Evolutionary conservation across 2,797 vertebrate species (phyloP), one percentile per base, ranked within the genome.

Genomic region (Pseudotriccus pelzelni): DNA sequence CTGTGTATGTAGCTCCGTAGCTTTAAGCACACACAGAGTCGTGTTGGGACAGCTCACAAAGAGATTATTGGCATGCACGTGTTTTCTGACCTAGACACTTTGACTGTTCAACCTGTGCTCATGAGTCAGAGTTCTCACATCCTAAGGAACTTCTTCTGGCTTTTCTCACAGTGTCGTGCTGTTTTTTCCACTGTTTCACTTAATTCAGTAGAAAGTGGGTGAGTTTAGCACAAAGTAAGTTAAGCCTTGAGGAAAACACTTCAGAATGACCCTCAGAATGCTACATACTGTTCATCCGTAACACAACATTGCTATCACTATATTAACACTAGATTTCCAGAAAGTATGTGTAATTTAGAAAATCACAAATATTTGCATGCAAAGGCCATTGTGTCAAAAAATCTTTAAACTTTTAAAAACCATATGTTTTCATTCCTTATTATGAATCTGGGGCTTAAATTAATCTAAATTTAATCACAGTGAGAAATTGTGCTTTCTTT

Each of bases 291-390:
- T 47, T 77, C 46, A 44, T 24, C 32, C 56, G 32, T 34, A 67
- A 68, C 7, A 66, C 9, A 77, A 44, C 68, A 28, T 59, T 55
- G 21, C n/a, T 69, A n/a, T 70, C 27, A 18, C 14, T 52, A 3
- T 15, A 44, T 44, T 63, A 59, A 41, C 25, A 28, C 5, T 43
- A 67, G n/a, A 7, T 6, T 86, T 56, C 17, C 52, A 62, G 28
- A 20, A 5, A 56, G 13, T 14, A 44, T 44, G 19, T 0, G 0
- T 19, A 74, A 81, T 28, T 9, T 36, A 59, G 28, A 78, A 81
- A 70, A 27, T 44, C 4, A 32, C 32, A 28, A 77, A 46, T 14
- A 12, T 64, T 67, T 79, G 15, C 12, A 69, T 60, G 27, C 6
- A 44, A 84, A 34, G 12, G 18, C 4, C 12, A 32, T 25, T 60